phyloP scores from a whole-genome alignment of 2,888 invertebrate genomes.

The Dione juno region DNA sequence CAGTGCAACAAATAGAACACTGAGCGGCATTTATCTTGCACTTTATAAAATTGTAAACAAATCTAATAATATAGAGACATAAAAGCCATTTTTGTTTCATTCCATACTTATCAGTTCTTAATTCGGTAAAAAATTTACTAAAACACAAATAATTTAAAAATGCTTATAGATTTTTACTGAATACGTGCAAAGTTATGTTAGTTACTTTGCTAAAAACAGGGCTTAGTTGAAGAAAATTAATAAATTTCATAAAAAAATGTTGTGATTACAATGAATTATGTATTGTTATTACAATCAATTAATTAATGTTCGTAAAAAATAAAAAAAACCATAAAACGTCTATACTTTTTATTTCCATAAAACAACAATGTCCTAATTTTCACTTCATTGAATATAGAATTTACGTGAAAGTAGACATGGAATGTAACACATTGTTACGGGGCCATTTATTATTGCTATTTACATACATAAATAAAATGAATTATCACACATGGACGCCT shows the following conservation, averaged over 20 bases:
- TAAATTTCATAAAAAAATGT: background rate
- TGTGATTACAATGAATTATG: constrained; percentile 8
- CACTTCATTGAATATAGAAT: constrained; percentile 63
- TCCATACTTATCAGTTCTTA: constrained; percentile 18
- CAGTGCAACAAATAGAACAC: constrained; percentile 43
- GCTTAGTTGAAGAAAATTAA: constrained; percentile 3
- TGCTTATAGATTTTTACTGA: background rate
- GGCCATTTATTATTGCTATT: constrained; percentile 59
- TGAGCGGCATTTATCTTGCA: constrained; percentile 52
- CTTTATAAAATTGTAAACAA: constrained; percentile 50
- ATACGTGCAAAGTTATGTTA: background rate
- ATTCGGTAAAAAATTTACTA: background rate
- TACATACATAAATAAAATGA: constrained; percentile 66
- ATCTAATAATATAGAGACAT: constrained; percentile 47
- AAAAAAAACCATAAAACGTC: constrained; percentile 56
- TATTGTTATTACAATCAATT: constrained; percentile 13
- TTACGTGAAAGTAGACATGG: constrained; percentile 66
- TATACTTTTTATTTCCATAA: constrained; percentile 77
- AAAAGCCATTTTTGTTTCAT: constrained; percentile 45
- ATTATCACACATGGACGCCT: constrained; percentile 44
- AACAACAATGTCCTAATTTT: constrained; percentile 75
- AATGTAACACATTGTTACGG: constrained; percentile 75
- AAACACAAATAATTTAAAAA: background rate
- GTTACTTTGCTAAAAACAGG: background rate
- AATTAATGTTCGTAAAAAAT: constrained; percentile 9